phyloP scores from a whole-genome alignment of 2,888 invertebrate genomes.

The Troides aeacus region DNA sequence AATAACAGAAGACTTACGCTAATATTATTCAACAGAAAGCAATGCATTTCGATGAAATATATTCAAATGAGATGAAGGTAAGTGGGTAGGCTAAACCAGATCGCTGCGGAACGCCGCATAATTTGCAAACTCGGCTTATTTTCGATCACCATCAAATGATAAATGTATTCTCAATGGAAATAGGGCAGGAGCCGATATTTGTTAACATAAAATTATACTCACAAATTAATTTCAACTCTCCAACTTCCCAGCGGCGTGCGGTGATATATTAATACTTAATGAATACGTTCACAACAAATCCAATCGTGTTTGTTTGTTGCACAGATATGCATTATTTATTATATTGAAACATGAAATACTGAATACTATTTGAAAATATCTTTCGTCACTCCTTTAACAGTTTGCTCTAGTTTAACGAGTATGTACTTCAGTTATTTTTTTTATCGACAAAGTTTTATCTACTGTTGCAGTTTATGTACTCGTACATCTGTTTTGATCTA shows the following conservation, averaged over 20 bases:
- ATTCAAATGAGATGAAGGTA: conserved; percentile 31
- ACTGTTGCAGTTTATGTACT: neutral
- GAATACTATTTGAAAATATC: neutral
- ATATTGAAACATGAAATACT: conserved; percentile 4
- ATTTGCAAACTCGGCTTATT: conserved; percentile 58
- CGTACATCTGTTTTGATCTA: neutral
- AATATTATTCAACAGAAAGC: conserved; percentile 29
- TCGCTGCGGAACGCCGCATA: conserved; percentile 38
- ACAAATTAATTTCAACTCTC: conserved; percentile 53
- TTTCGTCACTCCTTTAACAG: neutral
- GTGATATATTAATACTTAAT: conserved; percentile 29
- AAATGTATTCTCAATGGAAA: conserved; percentile 59
- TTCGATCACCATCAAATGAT: conserved; percentile 63
- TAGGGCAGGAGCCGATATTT: conserved; percentile 52
- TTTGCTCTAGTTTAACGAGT: neutral
- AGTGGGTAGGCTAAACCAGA: conserved; percentile 37
- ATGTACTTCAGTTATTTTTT: neutral
- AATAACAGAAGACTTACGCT: conserved; percentile 28
- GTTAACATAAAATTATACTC: conserved; percentile 70
- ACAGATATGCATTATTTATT: conserved; percentile 24
- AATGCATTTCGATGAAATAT: conserved; percentile 29
- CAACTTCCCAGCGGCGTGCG: conserved; percentile 6
- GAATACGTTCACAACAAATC: conserved; percentile 28
- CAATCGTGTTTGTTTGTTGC: conserved; percentile 24
- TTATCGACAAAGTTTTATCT: neutral